Base-by-base conservation (phyloP, 2,888 invertebrate genomes). In the Tanytarsus gracilentus region DNA sequence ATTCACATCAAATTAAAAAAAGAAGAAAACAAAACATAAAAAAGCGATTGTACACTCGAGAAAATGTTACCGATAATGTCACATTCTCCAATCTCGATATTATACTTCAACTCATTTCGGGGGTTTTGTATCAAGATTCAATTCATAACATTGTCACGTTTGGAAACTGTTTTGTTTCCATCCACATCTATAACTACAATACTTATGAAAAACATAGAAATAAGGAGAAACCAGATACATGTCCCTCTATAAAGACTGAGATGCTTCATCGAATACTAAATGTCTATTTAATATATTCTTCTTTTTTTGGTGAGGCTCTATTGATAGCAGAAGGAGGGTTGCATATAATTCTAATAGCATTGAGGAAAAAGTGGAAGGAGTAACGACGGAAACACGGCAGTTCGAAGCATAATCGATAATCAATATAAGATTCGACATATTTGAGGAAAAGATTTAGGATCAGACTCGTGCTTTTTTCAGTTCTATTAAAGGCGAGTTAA, bases 41-140 rank as follows among this genome's bases (percentile, higher is more conserved):
- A n/a, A n/a, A n/a, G n/a, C n/a, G n/a, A n/a, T n/a, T n/a, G n/a
- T n/a, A n/a, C n/a, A n/a, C n/a, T n/a, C n/a, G n/a, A n/a, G n/a
- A n/a, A n/a, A n/a, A n/a, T n/a, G n/a, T n/a, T n/a, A n/a, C n/a
- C 48, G 58, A 58, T 58, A 58, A 58, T 48, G 58, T 58, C 58
- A 58, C 58, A 55, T 58, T 58, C 30, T 25, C n/a, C n/a, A n/a
- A n/a, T n/a, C n/a, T 23, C 40, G 27, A 55, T 55, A 55, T 55
- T 26, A 40, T 39, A 40, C 25, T 55, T 33, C 51, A 14, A 55
- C 55, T 55, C 40, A 55, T 55, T 40, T 55, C 26, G 26, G 58
- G n/a, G 14, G 48, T 58, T 48, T 58, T 29, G 48, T 58, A 58
- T 58, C 30, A 40, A 58, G 29, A 55, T 52, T 39, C 36, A 11